Evolutionary conservation across 2,888 invertebrate genomes (phyloP), one percentile per base, ranked within the genome.

Genomic region (Mesochorus sp.): DNA sequence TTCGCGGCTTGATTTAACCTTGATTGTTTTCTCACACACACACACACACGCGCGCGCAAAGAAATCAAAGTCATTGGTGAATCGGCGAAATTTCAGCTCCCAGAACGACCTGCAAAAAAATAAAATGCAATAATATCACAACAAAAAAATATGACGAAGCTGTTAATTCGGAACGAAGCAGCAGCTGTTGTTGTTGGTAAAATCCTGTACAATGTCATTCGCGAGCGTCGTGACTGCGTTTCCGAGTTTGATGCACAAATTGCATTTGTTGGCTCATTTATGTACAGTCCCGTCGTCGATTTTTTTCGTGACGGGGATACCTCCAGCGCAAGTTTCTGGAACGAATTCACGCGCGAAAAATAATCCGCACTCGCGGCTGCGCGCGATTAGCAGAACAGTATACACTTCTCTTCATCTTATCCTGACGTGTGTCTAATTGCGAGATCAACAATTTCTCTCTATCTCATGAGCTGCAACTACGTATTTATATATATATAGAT

Each of bases 351-450:
- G n/a, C 47, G 61, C 21, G 66, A 47, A 59, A 70, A 66, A 77
- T 81, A 76, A 77, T 77, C n/a, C 61, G 72, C 79, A 71, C 62
- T 68, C 14, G 21, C 14, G 28, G 12, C 42, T 55, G 51, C 31
- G 66, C 59, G 70, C 70, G 66, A 66, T 76, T 64, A 74, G 73
- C 59, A 61, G 44, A 71, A 75, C 67, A 59, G 66, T 79, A 73
- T 78, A 39, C n/a, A n/a, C 55, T 55, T 67, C 49, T 59, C 55
- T 61, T 53, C 55, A 44, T 77, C 68, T 39, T 75, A 21, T 21
- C 31, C 55, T 68, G 67, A 76, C 76, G 77, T 76, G 82, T 78
- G 79, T 77, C 79, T 82, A 82, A 82, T 82, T 82, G 79, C 74
- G 71, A 76, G 51, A 73, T 59, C 44, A 37, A 71, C 37, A 55